Percentiles rank a stretch among this genome's conserved stretches.
phyloP scores from a whole-genome alignment of 2,888 invertebrate genomes.

The Bellardia pandia region DNA sequence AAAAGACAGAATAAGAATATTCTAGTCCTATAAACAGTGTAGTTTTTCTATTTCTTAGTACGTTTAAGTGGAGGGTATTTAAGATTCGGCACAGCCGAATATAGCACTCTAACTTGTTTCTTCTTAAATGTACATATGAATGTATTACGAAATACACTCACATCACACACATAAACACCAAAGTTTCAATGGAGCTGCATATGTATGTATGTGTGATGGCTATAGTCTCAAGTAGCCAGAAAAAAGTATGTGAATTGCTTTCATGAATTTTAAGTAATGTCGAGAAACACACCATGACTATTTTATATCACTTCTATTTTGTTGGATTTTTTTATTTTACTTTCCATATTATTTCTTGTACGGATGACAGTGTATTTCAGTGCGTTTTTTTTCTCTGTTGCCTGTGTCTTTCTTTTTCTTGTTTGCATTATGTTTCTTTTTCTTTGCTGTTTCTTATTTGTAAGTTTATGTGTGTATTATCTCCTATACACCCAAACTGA shows the following conservation, averaged over 20 bases:
- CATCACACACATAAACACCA: not conserved
- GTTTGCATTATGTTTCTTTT: conserved; percentile 21
- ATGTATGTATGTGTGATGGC: conserved; percentile 3
- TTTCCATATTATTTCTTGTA: not conserved
- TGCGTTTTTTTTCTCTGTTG: conserved; percentile 11
- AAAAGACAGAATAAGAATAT: no score
- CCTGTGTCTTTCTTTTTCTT: conserved; percentile 8
- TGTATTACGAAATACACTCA: not conserved
- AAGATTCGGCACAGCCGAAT: no score
- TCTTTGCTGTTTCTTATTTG: not conserved
- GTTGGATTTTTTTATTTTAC: not conserved
- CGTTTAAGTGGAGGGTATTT: no score
- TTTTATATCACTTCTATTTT: conserved; percentile 58
- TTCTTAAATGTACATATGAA: not conserved
- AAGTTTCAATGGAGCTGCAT: not conserved
- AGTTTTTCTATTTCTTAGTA: no score
- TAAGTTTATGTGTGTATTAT: not conserved
- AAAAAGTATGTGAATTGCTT: conserved; percentile 65
- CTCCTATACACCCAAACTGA: not conserved
- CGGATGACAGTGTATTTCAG: not conserved
- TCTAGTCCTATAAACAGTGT: no score
- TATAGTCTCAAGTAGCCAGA: conserved; percentile 67
- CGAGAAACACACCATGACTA: conserved; percentile 63
- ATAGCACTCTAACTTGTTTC: no score
- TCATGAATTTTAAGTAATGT: conserved; percentile 70